phyloP scores from a whole-genome alignment of 2,113 vertebrate species.

The Parotia lawesii region DNA sequence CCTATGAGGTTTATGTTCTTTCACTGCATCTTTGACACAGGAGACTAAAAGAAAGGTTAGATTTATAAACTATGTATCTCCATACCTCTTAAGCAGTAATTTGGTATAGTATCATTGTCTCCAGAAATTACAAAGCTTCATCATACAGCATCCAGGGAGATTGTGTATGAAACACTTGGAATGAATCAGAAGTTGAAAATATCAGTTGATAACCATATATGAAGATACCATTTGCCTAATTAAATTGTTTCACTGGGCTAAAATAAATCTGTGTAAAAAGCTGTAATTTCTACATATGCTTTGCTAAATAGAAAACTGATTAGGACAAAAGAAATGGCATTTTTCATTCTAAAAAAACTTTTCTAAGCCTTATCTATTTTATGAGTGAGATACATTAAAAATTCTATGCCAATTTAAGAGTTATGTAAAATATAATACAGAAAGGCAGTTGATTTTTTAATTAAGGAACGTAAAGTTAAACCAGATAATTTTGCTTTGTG shows the following conservation, averaged over 20 bases:
- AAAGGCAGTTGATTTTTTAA: neutral
- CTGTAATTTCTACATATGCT: neutral
- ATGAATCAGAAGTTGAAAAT: neutral
- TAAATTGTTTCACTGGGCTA: neutral
- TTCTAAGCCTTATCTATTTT: neutral
- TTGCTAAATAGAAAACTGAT: neutral
- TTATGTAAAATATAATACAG: neutral
- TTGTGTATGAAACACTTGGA: neutral
- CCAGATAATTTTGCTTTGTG: neutral
- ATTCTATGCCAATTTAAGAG: neutral
- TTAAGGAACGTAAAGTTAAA: neutral
- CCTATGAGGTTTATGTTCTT: neutral
- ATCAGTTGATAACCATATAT: neutral
- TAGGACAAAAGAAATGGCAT: neutral
- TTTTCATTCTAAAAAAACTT: neutral
- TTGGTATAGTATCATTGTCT: neutral
- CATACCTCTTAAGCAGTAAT: neutral
- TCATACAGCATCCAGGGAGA: neutral
- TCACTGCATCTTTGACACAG: neutral
- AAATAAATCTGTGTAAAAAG: neutral
- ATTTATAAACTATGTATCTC: neutral
- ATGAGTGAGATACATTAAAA: neutral
- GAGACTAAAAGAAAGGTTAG: neutral
- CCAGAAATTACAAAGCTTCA: neutral
- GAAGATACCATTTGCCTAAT: neutral